Base-by-base conservation (phyloP, 2,113 vertebrate species). In the Stictonetta naevosa region DNA sequence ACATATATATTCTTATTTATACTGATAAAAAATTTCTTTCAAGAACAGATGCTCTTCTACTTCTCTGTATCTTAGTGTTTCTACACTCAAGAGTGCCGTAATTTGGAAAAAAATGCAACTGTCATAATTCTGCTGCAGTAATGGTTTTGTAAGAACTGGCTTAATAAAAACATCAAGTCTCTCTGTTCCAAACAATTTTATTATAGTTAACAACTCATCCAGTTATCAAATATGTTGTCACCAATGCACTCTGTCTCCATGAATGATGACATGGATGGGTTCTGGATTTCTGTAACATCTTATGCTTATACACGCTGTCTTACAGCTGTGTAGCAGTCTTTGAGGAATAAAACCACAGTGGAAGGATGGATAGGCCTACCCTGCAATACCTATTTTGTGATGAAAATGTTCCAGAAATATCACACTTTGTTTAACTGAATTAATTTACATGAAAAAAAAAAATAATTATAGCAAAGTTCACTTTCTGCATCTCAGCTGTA, bases 191-290 rank as follows among this genome's bases (percentile, higher is more conserved):
- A 83, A 52, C 64, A 58, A 77, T 83, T 95, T 96, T 86, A 38
- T 78, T 95, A 56, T 60, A 53, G 50, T 81, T 94, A 90, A 62
- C 88, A 96, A 56, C 79, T 96, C 92, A 95, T 77, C 34, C 73
- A 72, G 66, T 67, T 91, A 92, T 85, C 81, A 92, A 86, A 31
- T 11, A 18, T 71, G 55, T 80, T 94, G 79, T 80, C 87, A 96
- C 53, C 74, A 66, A 4, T 22, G n/a, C 25, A 15, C 31, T 29
- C 59, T 80, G 33, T 55, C 25, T 69, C 28, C 58, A 31, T 88
- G 83, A 91, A 53, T 59, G 34, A 96, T 85, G 50, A n/a, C 64
- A 40, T 0, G 6, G 77, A 46, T 13, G 71, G 66, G 36, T 34
- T 78, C 2, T 59, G 76, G 34, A 44, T 74, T 95, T 92, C 84